Base-by-base conservation (phyloP, 2,888 invertebrate species). In the Ashinkailepas kermadecensis region DNA sequence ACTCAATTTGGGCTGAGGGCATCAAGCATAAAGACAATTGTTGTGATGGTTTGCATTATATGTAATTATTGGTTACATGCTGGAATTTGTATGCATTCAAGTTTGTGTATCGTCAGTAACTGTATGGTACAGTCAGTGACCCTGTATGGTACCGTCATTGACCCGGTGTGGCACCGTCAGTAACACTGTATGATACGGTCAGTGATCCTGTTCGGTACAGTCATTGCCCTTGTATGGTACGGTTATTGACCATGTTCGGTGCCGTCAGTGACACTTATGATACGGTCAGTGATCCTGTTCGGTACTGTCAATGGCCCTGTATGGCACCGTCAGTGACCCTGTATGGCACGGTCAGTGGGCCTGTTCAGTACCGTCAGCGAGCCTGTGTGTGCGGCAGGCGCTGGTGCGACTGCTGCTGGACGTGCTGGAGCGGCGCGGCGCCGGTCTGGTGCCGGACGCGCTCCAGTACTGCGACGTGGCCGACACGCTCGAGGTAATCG, bases 391-490 rank as follows among this genome's bases (percentile, higher is more conserved):
- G 25, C 80, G 80, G 21, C 74, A 74, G 74, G 74, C 95, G 54
- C 89, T 96, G 81, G 93, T 95, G 83, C 91, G 94, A 85, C 90
- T 95, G 83, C 93, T 95, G 91, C 90, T 95, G 85, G 88, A 88
- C 85, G 86, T 88, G 81, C 85, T 87, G 39, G 87, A 87, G 57
- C 88, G 88, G 82, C 84, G 86, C 56, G 84, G 85, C 67, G 84
- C 85, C 10, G 87, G 86, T 8, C 84, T 86, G 9, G 80, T 86
- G 54, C 85, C 85, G 2, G 82, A 84, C 67, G 83, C 81, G 15
- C 83, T 93, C 21, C 88, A 89, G 84, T 93, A 93, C 87, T 88
- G 88, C 58, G 94, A 95, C 89, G 92, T 93, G 57, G 89, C 91
- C 82, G 91, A 91, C 65, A 92, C 93, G 58, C 92, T 93, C 86